Conservation (phyloP, 2,797 vertebrate species). For the Poecilia picta region DNA sequence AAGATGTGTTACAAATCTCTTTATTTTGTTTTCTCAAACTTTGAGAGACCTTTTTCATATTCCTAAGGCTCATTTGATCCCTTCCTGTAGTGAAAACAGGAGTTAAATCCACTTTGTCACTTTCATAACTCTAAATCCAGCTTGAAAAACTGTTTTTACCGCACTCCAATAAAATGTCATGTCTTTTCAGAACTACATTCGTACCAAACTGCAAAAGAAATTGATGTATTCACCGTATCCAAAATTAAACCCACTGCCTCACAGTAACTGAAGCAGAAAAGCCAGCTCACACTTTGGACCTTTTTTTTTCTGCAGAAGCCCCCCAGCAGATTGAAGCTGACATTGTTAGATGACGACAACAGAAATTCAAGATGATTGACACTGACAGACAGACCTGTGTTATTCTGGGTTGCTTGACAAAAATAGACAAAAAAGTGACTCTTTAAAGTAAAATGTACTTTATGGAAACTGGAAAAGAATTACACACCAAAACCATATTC, state of each 20-base stretch:
- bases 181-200: conserved; percentile 1
- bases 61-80: conserved; percentile 9
- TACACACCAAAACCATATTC: background rate
- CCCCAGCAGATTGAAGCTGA: conserved; percentile 30
- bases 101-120: conserved; percentile 9
- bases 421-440: conserved; percentile 12
- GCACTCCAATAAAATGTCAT: conserved; percentile 11
- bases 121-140: conserved; percentile 8
- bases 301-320: conserved; percentile 1
- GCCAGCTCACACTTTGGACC: background rate
- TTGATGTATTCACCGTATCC: conserved; percentile 16
- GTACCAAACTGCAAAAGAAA: conserved; percentile 10
- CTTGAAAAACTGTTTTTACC: background rate
- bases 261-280: conserved; percentile 18
- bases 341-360: conserved; percentile 21
- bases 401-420: conserved; percentile 10
- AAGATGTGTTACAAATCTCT: background rate
- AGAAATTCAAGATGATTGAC: conserved; percentile 22
- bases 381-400: background rate
- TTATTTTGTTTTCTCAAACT: background rate
- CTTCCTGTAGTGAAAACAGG: conserved; percentile 8
- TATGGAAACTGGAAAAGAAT: background rate
- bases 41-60: background rate
- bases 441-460: conserved; percentile 23
- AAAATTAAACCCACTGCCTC: conserved; percentile 10